phyloP scores from a whole-genome alignment of 2,113 vertebrate species.

The Xenopus tropicalis region UCB_Xtro_10.0 CM004443.2:87716501-87717000 shows the following conservation, averaged over 20 bases:
- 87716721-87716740: background rate
- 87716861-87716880: constrained; percentile 11
- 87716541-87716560: constrained; percentile 2
- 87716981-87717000: background rate
- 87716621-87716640: background rate
- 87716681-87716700: background rate
- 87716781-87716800: constrained; percentile 1
- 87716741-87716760: background rate
- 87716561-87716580: too few species aligned
- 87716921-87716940: background rate
- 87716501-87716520: background rate
- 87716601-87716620: background rate
- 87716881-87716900: too few species aligned
- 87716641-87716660: background rate
- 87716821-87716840: background rate
- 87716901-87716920: background rate
- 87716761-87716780: background rate
- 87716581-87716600: constrained; percentile 12
- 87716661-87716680: background rate
- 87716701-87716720: background rate
- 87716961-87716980: background rate
- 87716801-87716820: constrained; percentile 1
- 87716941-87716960: constrained; percentile 1
- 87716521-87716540: background rate
- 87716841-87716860: background rate